Evolutionary conservation across 2,888 invertebrate species (phyloP).

Genomic region (Rhingia rostrata): DNA sequence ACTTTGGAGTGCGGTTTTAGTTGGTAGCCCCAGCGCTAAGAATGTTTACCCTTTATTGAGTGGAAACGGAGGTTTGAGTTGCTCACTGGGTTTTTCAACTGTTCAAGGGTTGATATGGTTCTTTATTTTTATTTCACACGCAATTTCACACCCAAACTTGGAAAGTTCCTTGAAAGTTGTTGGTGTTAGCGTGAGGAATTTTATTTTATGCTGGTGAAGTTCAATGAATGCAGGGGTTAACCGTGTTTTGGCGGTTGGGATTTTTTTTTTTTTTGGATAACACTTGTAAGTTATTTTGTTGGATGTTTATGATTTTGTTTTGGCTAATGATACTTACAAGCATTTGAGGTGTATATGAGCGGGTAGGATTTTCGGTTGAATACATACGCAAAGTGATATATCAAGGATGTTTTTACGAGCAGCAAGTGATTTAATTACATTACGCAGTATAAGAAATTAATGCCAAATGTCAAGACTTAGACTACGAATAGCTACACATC

Average conservation of each 20-base stretch:
- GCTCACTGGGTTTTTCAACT: constrained; percentile 27
- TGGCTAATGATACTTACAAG: too few relatives aligned
- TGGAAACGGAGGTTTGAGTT: constrained; percentile 6
- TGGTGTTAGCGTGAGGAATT: constrained; percentile 28
- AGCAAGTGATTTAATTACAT: not conserved
- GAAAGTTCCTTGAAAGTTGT: constrained; percentile 59
- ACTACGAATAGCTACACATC: too few relatives aligned
- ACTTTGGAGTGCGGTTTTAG: constrained; percentile 16
- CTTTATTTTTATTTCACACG: constrained; percentile 59
- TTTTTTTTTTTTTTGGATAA: not conserved
- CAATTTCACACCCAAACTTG: constrained; percentile 67
- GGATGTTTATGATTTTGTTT: too few relatives aligned
- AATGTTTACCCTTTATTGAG: constrained; percentile 12
- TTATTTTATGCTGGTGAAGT: constrained; percentile 52
- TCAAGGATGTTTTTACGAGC: not conserved
- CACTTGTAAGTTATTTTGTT: not conserved
- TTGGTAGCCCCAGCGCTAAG: constrained; percentile 1
- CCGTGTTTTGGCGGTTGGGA: not conserved
- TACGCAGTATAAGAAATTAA: not conserved
- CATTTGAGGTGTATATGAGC: too few relatives aligned
- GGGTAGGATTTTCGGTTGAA: too few relatives aligned
- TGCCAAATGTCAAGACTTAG: not conserved
- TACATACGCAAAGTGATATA: too few relatives aligned
- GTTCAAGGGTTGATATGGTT: constrained; percentile 40
- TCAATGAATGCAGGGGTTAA: constrained; percentile 37